phyloP scores from a whole-genome alignment of 35 echinoderm and acorn worm genomes.

The Ophiothrix spiculata region DNA sequence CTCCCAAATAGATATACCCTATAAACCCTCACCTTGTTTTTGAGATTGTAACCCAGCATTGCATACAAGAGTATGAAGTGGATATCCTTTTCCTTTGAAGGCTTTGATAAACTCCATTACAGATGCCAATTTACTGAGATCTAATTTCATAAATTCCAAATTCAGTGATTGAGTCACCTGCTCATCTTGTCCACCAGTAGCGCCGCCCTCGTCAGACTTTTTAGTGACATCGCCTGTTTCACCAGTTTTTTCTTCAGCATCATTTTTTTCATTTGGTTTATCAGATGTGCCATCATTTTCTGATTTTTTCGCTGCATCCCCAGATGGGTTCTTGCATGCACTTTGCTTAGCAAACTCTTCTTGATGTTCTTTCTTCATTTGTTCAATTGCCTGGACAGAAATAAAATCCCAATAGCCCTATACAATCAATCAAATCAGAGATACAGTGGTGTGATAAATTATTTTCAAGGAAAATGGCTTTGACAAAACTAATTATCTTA shows the following conservation, averaged over 20 bases:
- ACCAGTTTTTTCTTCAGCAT: neutral
- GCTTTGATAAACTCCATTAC: conserved; percentile 42
- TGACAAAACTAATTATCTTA: too few relatives aligned
- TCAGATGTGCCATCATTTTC: too few relatives aligned
- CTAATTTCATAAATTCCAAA: conserved; percentile 53
- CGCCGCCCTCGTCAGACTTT: neutral
- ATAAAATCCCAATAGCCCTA: neutral
- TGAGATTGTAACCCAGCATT: conserved; percentile 36
- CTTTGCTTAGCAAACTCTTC: neutral
- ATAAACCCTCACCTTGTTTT: neutral
- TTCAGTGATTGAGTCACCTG: neutral
- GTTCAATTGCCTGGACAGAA: conserved; percentile 27
- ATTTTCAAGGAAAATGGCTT: neutral
- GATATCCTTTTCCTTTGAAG: conserved; percentile 20
- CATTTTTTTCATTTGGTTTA: neutral
- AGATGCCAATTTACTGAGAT: conserved; percentile 32
- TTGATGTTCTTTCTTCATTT: conserved; percentile 29
- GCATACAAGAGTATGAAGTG: conserved; percentile 49
- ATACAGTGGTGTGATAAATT: neutral
- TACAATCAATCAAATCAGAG: neutral
- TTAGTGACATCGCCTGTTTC: neutral
- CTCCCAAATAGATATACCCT: too few relatives aligned
- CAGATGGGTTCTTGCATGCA: too few relatives aligned
- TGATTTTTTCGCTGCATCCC: too few relatives aligned
- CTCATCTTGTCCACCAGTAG: neutral